phyloP scores from a whole-genome alignment of 2,797 vertebrate species.

The Siniperca scherzeri region DNA sequence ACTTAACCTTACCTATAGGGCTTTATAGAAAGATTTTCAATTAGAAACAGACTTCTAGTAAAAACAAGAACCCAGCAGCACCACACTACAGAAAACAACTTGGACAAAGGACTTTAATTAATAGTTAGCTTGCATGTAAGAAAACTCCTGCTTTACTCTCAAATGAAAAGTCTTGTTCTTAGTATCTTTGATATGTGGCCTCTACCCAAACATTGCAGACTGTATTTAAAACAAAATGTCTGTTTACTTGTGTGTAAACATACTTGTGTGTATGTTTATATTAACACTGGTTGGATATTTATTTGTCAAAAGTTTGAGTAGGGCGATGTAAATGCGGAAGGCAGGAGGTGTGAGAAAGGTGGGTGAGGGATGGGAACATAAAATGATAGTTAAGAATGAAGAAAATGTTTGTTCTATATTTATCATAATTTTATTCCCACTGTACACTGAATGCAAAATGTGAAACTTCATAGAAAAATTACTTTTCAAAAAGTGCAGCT shows the following conservation, averaged over 20 bases:
- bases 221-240: neutral
- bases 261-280: neutral
- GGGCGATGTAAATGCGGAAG: neutral
- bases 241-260: neutral
- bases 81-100: neutral
- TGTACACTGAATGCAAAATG: constrained; percentile 6
- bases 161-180: neutral
- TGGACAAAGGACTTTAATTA: neutral
- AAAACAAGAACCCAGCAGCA: constrained; percentile 2
- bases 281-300: constrained; percentile 11
- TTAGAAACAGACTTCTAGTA: neutral
- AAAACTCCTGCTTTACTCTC: neutral
- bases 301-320: neutral
- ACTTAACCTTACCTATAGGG: neutral
- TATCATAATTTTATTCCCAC: neutral
- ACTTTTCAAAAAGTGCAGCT: constrained; percentile 2
- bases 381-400: neutral
- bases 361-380: neutral
- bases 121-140: neutral
- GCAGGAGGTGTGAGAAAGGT: neutral
- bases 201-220: neutral
- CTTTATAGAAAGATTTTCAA: constrained; percentile 10
- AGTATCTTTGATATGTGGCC: neutral
- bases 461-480: constrained; percentile 6
- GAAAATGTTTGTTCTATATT: constrained; percentile 10